Evolutionary conservation across 1,140 invertebrate species (phyloP).

Genomic region (Philopotamus ludificatus): DNA sequence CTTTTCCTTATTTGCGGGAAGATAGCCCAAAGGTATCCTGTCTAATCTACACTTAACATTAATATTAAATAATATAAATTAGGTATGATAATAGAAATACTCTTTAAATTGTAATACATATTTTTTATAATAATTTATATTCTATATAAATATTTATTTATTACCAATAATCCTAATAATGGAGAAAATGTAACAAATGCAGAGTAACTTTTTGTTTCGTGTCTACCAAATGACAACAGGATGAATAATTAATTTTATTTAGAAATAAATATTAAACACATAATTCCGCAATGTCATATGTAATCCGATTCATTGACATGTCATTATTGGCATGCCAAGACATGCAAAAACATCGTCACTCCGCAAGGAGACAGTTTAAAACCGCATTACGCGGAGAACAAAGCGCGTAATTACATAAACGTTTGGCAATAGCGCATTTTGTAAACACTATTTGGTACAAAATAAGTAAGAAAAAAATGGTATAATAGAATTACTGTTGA

Average conservation of each 20-base stretch:
- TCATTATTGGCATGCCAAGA: neutral
- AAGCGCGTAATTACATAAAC: conserved; percentile 17
- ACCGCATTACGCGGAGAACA: conserved; percentile 6
- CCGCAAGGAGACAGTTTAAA: neutral
- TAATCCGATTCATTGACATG: neutral
- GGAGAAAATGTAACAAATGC: neutral
- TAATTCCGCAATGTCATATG: neutral
- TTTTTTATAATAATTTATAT: too few species aligned
- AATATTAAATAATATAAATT: too few species aligned
- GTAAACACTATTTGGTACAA: conserved; percentile 9
- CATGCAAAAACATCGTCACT: neutral
- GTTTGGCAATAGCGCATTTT: conserved; percentile 15
- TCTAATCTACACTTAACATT: too few species aligned
- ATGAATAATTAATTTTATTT: neutral
- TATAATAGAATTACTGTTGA: neutral
- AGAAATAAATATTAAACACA: neutral
- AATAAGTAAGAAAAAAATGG: neutral
- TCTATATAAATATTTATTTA: too few species aligned
- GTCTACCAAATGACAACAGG: neutral
- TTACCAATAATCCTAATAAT: too few species aligned
- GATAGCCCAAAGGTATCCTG: too few species aligned
- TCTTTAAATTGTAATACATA: too few species aligned
- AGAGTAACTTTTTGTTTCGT: neutral
- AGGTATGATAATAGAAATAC: too few species aligned
- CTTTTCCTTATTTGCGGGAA: too few species aligned